Evolutionary conservation across 2,113 vertebrate species (phyloP), one percentile per base, ranked within the genome.

Genomic region (Salvelinus alpinus): DNA sequence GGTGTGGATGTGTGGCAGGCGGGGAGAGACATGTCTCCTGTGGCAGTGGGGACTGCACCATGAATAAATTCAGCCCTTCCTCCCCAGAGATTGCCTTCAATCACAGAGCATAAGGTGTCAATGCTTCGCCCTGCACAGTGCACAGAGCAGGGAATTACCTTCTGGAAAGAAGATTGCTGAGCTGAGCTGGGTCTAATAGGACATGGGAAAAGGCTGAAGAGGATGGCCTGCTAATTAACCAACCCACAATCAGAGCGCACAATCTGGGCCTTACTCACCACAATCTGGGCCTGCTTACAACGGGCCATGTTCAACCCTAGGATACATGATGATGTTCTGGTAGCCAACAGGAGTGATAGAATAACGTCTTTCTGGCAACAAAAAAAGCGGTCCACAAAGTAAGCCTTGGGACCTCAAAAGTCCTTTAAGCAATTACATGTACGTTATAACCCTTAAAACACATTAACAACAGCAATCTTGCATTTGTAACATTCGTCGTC

Each of bases 81-180:
- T 92, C 90, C 90, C 88, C 80, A 79, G 91, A 93, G 93, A 93
- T 92, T 91, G 91, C 90, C 91, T 90, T 92, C 92, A 93, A 92
- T 93, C 91, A 92, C 68, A 83, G 90, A 91, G 88, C 92, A 92
- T 92, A 93, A 93, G 92, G 92, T 93, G 92, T 90, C 91, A 90
- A 83, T 82, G 91, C 81, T 79, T 89, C 80, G 78, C 84, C 88
- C 91, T 86, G 88, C 85, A 54, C 5, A 14, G 51, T 81, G 90
- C 86, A 85, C 82, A 78, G 82, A 88, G 86, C 84, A 87, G 83
- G 83, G 87, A 91, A 93, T 93, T 92, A 92, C 89, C 91, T 90
- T 85, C 86, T 86, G 87, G 51, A 54, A 11, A 44, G 47, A 85
- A 91, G 90, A 92, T 88, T 88, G 88, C 90, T 77, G 86, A 89